Percentiles rank a stretch among this genome's conserved stretches.
Evolutionary conservation across 1,140 invertebrate species (phyloP).

Genomic region (Helicorthomorpha holstii): DNA sequence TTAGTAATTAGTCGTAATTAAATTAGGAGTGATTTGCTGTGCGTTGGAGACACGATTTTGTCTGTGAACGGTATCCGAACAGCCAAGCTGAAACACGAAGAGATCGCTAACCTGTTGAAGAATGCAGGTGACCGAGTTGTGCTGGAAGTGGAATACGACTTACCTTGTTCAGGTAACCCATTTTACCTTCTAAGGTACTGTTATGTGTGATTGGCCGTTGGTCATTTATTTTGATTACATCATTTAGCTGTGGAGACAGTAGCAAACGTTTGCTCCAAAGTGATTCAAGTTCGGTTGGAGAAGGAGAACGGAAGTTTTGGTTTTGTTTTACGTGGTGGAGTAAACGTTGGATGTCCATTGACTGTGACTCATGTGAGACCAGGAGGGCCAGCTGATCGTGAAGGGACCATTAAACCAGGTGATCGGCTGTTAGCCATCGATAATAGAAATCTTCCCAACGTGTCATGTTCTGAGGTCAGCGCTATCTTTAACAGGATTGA

Average conservation of each 20-base stretch:
- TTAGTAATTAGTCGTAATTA: slow-evolving; percentile 6
- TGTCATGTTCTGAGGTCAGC: slow-evolving; percentile 31
- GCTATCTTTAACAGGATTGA: slow-evolving; percentile 27
- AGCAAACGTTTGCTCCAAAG: slow-evolving; percentile 11
- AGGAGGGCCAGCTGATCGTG: slow-evolving; percentile 69
- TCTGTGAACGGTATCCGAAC: slow-evolving; percentile 66
- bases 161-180: slow-evolving; percentile 35
- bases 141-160: slow-evolving; percentile 63
- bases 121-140: slow-evolving; percentile 51
- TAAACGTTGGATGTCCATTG: slow-evolving; percentile 47
- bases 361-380: slow-evolving; percentile 74
- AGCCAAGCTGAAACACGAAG: slow-evolving; percentile 51
- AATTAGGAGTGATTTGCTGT: slow-evolving; percentile 34
- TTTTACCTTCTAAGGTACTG: not conserved
- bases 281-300: slow-evolving; percentile 48
- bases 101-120: slow-evolving; percentile 54
- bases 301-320: slow-evolving; percentile 70
- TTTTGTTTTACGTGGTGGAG: slow-evolving; percentile 68
- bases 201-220: no score
- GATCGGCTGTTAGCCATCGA: slow-evolving; percentile 83
- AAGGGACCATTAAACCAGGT: slow-evolving; percentile 62
- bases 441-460: slow-evolving; percentile 32
- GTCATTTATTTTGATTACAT: no score
- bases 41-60: slow-evolving; percentile 56
- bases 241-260: not conserved